Percentiles rank a stretch among this genome's conserved stretches.
Conservation (phyloP, 1,140 invertebrate species). For the Melitaea cinxia region DNA sequence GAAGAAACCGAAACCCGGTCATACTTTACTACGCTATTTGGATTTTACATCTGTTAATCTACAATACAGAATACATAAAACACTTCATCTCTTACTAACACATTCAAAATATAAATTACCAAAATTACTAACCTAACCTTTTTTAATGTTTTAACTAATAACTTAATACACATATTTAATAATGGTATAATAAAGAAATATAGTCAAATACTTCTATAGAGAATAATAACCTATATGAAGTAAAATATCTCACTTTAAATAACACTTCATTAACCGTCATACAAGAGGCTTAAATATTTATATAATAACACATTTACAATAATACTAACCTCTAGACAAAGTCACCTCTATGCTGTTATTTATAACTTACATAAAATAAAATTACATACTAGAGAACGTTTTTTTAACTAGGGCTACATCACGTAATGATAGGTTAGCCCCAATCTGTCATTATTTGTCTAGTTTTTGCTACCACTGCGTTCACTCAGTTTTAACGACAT, state of each 20-base stretch:
- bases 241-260: not conserved
- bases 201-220: too few relatives aligned
- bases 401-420: slow-evolving; percentile 46
- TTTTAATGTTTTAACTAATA: too few relatives aligned
- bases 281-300: slow-evolving; percentile 25
- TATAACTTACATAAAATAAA: slow-evolving; percentile 42
- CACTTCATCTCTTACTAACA: too few relatives aligned
- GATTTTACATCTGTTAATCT: too few relatives aligned
- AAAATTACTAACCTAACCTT: too few relatives aligned
- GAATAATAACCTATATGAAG: not conserved
- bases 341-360: slow-evolving; percentile 47
- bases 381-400: slow-evolving; percentile 45
- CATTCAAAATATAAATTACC: too few relatives aligned
- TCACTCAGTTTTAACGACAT: slow-evolving; percentile 40
- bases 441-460: slow-evolving; percentile 46
- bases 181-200: too few relatives aligned
- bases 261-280: not conserved
- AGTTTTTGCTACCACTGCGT: slow-evolving; percentile 43
- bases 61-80: too few relatives aligned
- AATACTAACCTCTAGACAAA: slow-evolving; percentile 52
- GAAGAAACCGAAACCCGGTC: too few relatives aligned
- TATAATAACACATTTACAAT: slow-evolving; percentile 36
- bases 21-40: too few relatives aligned
- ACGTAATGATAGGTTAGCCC: slow-evolving; percentile 46
- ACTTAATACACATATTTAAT: too few relatives aligned